Evolutionary conservation across 2,888 invertebrate genomes (phyloP).

Genomic region (Archaeoteleia sp.): DNA sequence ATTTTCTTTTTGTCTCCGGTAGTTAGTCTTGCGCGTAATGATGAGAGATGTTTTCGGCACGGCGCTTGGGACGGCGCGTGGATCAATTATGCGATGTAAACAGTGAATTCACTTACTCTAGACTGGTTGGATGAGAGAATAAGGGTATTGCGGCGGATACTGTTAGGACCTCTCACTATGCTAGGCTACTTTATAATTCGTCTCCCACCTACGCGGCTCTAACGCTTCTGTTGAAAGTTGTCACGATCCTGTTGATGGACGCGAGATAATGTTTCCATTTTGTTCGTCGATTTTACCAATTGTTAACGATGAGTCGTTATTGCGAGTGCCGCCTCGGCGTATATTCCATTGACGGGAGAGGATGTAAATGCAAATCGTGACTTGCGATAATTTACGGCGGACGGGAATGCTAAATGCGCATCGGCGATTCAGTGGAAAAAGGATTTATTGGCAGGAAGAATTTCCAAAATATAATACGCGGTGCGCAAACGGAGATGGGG

Average conservation of each 20-base stretch:
- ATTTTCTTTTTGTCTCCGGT: slow-evolving; percentile 30
- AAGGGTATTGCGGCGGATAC: slow-evolving; percentile 57
- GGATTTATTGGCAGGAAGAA: background rate
- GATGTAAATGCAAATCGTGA: too few species aligned
- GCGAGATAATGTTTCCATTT: slow-evolving; percentile 22
- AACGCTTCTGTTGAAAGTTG: slow-evolving; percentile 42
- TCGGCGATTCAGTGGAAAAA: too few species aligned
- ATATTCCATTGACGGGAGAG: slow-evolving; percentile 1
- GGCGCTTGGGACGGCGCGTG: slow-evolving; percentile 33
- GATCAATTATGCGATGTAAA: slow-evolving; percentile 37
- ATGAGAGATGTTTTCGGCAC: slow-evolving; percentile 18
- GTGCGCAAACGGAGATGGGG: too few species aligned
- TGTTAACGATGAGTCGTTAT: background rate
- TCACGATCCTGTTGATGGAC: slow-evolving; percentile 37
- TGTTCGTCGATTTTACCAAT: too few species aligned
- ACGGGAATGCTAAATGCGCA: too few species aligned
- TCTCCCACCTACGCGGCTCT: slow-evolving; percentile 66
- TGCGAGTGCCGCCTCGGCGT: background rate
- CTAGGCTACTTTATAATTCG: slow-evolving; percentile 71
- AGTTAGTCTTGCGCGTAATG: background rate
- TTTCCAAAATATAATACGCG: background rate
- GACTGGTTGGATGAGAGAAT: slow-evolving; percentile 41
- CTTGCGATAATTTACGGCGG: too few species aligned
- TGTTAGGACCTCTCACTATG: slow-evolving; percentile 69
- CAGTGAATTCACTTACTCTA: slow-evolving; percentile 52